Base-by-base conservation (phyloP, 2,888 invertebrate species). In the Drosophila testacea region DNA sequence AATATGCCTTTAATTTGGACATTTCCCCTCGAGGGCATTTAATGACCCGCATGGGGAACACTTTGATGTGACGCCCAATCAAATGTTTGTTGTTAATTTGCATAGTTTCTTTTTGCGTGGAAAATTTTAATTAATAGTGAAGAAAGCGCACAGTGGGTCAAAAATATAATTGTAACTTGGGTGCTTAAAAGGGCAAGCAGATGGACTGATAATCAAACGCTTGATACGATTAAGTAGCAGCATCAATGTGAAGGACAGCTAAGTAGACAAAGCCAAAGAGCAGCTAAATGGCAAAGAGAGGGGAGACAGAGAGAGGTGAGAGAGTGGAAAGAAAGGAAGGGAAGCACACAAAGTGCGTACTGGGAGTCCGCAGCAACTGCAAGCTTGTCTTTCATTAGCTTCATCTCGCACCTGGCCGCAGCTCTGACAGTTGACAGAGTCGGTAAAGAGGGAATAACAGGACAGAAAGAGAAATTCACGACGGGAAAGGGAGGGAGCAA, bases 351-450 rank as follows among this genome's bases (percentile, higher is more conserved):
- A 28, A 48, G 34, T 59, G 60, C 60, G 34, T 36, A 34, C 56
- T 16, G 9, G n/a, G 28, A 55, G 52, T 22, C 27, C 22, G 27
- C 42, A 42, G 46, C 48, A 47, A 50, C 55, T 56, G 63, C 56
- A 83, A 85, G 86, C 89, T 88, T 89, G 80, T 74, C 83, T 88
- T 89, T 89, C 73, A 89, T 85, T 85, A 78, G 76, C 51, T 28
- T n/a, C 28, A 22, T 13, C 63, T 36, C 42, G 30, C 44, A 39
- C 41, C 52, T 56, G 44, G 63, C 70, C 64, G 28, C 64, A 52
- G 61, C 57, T 27, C 57, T 51, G 74, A 70, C 67, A 73, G 71
- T 77, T 72, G 79, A 69, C 65, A 68, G 52, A 68, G 68, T 47
- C 34, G 32, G 56, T 16, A 38, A 28, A 27, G 41, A 42, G 44